Evolutionary conservation across 2,113 vertebrate genomes (phyloP), one percentile per base, ranked within the genome.

Genomic region (Neogobius melanostomus): DNA sequence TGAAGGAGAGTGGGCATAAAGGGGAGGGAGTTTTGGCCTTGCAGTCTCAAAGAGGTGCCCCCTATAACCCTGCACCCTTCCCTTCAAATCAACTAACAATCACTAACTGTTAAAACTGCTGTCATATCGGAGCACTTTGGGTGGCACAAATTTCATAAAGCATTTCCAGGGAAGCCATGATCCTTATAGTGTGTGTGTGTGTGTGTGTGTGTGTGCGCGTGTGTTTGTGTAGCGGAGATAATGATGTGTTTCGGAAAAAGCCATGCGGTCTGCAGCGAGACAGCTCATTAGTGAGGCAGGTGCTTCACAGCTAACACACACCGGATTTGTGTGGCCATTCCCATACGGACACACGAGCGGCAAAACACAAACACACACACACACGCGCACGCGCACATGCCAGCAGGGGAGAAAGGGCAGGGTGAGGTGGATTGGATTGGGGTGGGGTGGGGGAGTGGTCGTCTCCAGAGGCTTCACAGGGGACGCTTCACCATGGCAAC

Each of bases 261-360:
- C 73, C 62, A 66, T 43, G 77, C 83, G 83, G 85, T 71, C 86
- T 81, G 85, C 85, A 87, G 82, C 87, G 67, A 82, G 89, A 90
- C 87, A 85, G 76, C 84, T 91, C 86, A 90, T 91, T 91, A 90
- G 43, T 49, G 65, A 73, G 78, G 87, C 88, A 90, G 88, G 85
- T 90, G 88, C 87, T 87, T 81, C 82, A 81, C 76, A 77, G 85
- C 87, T 76, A 88, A 88, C 85, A 77, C 52, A 15, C 68, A 71
- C 70, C 17, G 68, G 64, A 85, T 87, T 87, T 85, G 83, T 79
- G 86, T 60, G 57, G 36, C 85, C 81, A 86, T 87, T 91, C 73
- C 76, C 12, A 71, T 76, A 66, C 84, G 68, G 68, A 64, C 74
- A 68, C 71, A 72, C 74, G n/a, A n/a, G n/a, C n/a, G n/a, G n/a